Evolutionary conservation across 2,888 invertebrate species (phyloP).

Genomic region (Amblyjoppa fuscipennis): DNA sequence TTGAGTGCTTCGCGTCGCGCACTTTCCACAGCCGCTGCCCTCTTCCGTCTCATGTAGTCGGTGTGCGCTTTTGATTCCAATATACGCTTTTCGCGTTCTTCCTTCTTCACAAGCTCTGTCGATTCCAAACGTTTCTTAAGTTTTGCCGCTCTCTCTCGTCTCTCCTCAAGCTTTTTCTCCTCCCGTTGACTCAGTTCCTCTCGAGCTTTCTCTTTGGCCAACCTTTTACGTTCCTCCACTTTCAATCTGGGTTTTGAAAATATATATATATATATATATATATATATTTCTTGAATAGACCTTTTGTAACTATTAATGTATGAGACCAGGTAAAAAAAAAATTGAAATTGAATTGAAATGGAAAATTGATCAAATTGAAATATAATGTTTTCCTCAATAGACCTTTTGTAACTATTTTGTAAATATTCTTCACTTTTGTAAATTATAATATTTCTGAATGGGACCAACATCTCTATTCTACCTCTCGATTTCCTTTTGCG

Average conservation of each 20-base stretch:
- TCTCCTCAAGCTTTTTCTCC: conserved; percentile 53
- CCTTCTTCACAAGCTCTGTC: conserved; percentile 61
- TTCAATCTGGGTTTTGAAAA: conserved; percentile 49
- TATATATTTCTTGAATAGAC: background rate
- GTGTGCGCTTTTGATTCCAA: conserved; percentile 61
- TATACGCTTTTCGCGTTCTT: conserved; percentile 50
- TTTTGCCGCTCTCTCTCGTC: conserved; percentile 40
- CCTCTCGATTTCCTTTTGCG: conserved; percentile 74
- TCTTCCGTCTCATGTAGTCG: conserved; percentile 65
- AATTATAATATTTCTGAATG: background rate
- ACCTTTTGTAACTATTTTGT: too few species aligned
- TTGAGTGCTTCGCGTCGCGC: conserved; percentile 70
- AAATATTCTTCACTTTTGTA: background rate
- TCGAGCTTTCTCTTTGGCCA: conserved; percentile 52
- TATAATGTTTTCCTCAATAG: too few species aligned
- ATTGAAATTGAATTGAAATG: too few species aligned
- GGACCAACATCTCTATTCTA: conserved; percentile 29
- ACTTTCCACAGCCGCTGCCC: conserved; percentile 63
- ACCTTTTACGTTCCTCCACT: conserved; percentile 45
- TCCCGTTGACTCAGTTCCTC: conserved; percentile 42
- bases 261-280: background rate
- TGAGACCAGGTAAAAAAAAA: too few species aligned
- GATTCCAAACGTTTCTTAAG: conserved; percentile 40
- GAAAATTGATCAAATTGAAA: too few species aligned
- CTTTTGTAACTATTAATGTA: too few species aligned